Evolutionary conservation across 1,140 invertebrate species (phyloP).

Genomic region (Paraescarpia echinospica): DNA sequence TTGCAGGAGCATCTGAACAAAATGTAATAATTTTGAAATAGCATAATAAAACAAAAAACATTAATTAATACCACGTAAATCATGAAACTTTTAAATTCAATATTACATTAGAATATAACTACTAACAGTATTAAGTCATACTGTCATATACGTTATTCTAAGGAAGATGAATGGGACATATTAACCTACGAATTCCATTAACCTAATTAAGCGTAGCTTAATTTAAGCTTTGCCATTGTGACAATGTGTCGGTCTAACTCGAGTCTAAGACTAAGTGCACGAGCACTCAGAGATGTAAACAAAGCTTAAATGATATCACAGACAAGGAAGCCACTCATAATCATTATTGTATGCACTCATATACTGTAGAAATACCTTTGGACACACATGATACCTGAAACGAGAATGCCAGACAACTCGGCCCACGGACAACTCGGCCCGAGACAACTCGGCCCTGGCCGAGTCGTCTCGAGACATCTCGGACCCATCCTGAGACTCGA

Average conservation of each 20-base stretch:
- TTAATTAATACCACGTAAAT: background rate
- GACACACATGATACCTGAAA: background rate
- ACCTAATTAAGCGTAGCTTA: too few species aligned
- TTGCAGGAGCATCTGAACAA: background rate
- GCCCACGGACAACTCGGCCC: too few species aligned
- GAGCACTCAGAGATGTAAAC: background rate
- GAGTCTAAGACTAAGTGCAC: background rate
- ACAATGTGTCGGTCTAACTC: too few species aligned
- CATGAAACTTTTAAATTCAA: background rate
- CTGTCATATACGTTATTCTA: background rate
- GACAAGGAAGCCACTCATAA: background rate
- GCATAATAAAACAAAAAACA: background rate
- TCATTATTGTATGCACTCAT: background rate
- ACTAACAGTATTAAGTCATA: background rate
- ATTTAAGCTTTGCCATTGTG: too few species aligned
- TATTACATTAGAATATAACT: background rate
- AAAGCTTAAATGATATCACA: background rate
- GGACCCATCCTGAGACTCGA: too few species aligned
- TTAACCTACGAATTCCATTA: background rate
- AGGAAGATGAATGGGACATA: too few species aligned
- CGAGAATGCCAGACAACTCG: background rate
- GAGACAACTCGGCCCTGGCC: too few species aligned
- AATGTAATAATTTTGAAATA: background rate
- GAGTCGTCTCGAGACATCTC: too few species aligned
- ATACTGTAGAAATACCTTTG: background rate